Evolutionary conservation across 2,888 invertebrate species (phyloP), one percentile per base, ranked within the genome.

Genomic region (Ichneumon xanthorius): DNA sequence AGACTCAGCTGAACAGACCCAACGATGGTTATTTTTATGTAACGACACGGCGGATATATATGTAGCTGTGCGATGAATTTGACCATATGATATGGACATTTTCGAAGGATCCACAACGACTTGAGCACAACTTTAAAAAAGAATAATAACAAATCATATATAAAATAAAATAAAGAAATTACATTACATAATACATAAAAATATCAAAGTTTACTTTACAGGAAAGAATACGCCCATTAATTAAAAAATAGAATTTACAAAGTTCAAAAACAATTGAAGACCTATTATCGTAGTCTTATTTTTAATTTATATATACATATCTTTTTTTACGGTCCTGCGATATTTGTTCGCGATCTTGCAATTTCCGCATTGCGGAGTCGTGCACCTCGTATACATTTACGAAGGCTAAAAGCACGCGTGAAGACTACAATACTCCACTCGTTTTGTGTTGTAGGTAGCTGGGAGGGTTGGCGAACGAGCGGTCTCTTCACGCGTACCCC

Each of bases 361-460:
- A 63, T 71, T 50, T 50, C 61, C 71, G 70, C 79, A 53, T 50
- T 79, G 70, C 63, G 61, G 79, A 37, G 50, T 79, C 19, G 0
- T 14, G 0, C 33, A 53, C 48, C 30, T 50, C 63, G 50, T 75
- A 37, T 67, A 37, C 48, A 63, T 50, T 61, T 5, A 33, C 48
- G 45, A 22, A 45, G 19, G 11, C 48, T n/a, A 37, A 19, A 19
- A 30, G 9, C 33, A 37, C 70, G 70, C 48, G 61, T 78, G 50
- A 79, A 71, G 71, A 63, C 63, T 37, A 50, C 63, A 68, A 80
- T 68, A 58, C 58, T 33, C 30, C 48, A 75, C 68, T 80, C 73
- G 68, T 80, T 73, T 80, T 33, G 73, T 68, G 73, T 55, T 22
- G 55, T 55, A 65, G 33, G 48, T 55, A 33, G 40, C 33, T 22